phyloP scores from a whole-genome alignment of 2,797 vertebrate species.

The Furcifer pardalis region DNA sequence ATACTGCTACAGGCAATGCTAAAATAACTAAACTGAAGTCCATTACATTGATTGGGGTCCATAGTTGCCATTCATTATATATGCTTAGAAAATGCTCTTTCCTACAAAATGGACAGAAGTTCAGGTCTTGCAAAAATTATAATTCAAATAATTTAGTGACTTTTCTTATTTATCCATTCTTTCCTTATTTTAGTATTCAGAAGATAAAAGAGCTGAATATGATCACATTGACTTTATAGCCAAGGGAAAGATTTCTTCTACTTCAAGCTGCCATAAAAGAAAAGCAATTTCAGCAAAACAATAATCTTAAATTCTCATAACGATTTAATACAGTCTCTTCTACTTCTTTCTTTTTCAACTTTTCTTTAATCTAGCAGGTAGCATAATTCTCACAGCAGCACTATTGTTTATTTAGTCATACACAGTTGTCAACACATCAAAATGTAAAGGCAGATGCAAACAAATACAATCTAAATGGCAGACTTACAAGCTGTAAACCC shows the following conservation, averaged over 20 bases:
- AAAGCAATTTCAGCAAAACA: slow-evolving; percentile 30
- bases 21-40: neutral
- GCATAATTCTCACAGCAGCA: neutral
- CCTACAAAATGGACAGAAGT: neutral
- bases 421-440: neutral
- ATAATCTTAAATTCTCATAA: slow-evolving; percentile 15
- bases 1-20: too few relatives aligned
- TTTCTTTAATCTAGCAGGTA: neutral
- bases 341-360: neutral
- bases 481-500: neutral
- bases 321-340: slow-evolving; percentile 23
- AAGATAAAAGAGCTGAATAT: neutral
- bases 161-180: neutral
- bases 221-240: slow-evolving; percentile 10
- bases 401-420: slow-evolving; percentile 3
- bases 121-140: neutral
- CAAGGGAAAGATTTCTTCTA: slow-evolving; percentile 8
- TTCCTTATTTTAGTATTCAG: neutral
- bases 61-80: neutral
- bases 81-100: neutral
- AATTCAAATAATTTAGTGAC: neutral
- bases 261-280: slow-evolving; percentile 20
- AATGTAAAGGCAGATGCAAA: neutral
- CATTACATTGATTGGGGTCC: neutral
- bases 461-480: neutral